Base-by-base conservation (phyloP, 2,113 vertebrate genomes). In the Oriolus oriolus region DNA sequence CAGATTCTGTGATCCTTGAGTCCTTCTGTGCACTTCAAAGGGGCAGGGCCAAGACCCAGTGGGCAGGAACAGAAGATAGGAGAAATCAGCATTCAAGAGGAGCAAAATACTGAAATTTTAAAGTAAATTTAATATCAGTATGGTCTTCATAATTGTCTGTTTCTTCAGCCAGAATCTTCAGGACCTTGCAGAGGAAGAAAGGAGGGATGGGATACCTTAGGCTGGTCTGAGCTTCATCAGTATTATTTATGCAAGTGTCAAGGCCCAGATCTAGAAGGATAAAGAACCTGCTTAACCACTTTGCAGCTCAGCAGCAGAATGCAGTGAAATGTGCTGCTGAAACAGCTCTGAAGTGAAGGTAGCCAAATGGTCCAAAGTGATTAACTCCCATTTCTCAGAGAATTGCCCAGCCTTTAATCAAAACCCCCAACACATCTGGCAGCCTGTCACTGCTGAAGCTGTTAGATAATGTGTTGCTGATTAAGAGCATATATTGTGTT, bases 401-500 rank as follows among this genome's bases (percentile, higher is more conserved):
- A 76, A 79, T 21, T 93, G 20, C 61, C 44, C 74, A 69, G 37
- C 37, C 59, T 84, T 92, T 92, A 93, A 66, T 86, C 73, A 85
- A 92, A 84, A 5, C 14, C 15, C 27, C 33, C 39, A 33, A 59
- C 60, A 74, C 54, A 70, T 78, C 47, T 89, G 86, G 83, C 60
- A 84, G 56, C 50, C 91, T 61, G 39, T 84, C 79, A 63, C 54
- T 86, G 60, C 59, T 59, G 33, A 87, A 77, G 68, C 54, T 95
- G 76, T 75, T 63, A 87, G 50, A 90, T 90, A 90, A 92, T 70
- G 15, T 87, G 92, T 31, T 95, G 47, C 45, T 70, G 35, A 92
- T 95, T 92, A 95, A 66, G 10, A 69, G 7, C 33, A 61, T 59
- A 74, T 50, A 90, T 18, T 44, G 39, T 66, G 73, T 74, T 88